Conservation (phyloP, 2,113 vertebrate genomes). For the Piprites chloris region DNA sequence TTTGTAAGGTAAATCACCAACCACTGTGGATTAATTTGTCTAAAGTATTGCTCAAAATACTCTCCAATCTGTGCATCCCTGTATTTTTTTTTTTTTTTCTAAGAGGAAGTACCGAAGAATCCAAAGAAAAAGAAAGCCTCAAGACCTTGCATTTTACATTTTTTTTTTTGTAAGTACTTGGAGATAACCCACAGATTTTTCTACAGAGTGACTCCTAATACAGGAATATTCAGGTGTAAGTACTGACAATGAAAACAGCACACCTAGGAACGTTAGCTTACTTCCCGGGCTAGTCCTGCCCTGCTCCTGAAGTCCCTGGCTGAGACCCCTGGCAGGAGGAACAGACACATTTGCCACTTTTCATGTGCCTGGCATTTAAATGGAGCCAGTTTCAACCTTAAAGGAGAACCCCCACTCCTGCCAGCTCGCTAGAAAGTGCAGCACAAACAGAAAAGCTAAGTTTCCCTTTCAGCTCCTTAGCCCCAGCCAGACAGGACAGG, state of each 20-base stretch:
- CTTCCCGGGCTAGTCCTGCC: neutral
- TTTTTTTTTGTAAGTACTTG: neutral
- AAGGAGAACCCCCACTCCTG: neutral
- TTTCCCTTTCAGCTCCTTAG: neutral
- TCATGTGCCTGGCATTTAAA: neutral
- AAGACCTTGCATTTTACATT: neutral
- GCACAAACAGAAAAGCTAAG: neutral
- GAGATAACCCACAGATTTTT: neutral
- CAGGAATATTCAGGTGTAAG: neutral
- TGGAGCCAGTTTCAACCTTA: neutral
- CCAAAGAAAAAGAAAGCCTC: neutral
- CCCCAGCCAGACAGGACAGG: rapidly evolving
- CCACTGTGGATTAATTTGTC: neutral
- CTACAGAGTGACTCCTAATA: neutral
- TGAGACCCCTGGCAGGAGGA: neutral
- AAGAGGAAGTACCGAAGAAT: neutral
- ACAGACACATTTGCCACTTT: neutral
- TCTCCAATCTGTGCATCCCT: neutral
- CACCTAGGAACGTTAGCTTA: neutral
- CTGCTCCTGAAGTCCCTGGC: neutral
- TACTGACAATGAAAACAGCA: neutral
- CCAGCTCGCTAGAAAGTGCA: neutral
- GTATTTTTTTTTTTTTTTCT: neutral
- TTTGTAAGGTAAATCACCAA: neutral
- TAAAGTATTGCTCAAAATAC: neutral